A percentile compares a stretch with the other conserved stretches of the same genome.
phyloP scores from a whole-genome alignment of 2,888 invertebrate genomes.

The Acrocyrtus sp. region DNA sequence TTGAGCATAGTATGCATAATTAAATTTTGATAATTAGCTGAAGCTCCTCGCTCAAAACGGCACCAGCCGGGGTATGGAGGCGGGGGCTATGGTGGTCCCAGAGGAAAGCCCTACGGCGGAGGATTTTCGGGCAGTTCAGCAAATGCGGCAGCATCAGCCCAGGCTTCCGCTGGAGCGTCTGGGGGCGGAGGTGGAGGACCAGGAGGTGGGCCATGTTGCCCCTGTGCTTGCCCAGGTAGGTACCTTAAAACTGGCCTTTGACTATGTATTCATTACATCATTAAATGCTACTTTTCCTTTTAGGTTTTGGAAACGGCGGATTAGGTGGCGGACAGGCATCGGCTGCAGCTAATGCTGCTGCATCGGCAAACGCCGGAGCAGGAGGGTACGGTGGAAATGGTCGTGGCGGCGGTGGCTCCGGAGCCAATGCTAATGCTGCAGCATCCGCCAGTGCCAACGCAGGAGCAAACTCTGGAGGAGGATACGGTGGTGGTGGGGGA shows the following conservation, averaged over 20 bases:
- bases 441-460: constrained; percentile 5
- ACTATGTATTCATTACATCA: no score
- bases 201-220: constrained; percentile 12
- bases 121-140: constrained; percentile 10
- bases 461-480: no score
- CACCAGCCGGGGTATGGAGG: neutral
- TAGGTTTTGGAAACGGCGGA: constrained; percentile 7
- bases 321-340: neutral
- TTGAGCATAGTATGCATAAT: no score
- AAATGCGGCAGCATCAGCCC: neutral
- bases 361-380: neutral
- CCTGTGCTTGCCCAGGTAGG: constrained; percentile 11
- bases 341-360: constrained; percentile 4
- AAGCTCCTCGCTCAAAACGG: neutral
- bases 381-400: constrained; percentile 6
- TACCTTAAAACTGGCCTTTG: no score
- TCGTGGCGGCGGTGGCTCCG: constrained; percentile 4
- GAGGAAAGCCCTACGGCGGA: constrained; percentile 11
- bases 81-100: neutral
- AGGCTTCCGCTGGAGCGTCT: constrained; percentile 10
- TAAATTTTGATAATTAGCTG: no score
- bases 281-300: no score
- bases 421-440: neutral
- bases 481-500: neutral
- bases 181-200: neutral